Evolutionary conservation across 2,797 vertebrate species (phyloP), one percentile per base, ranked within the genome.

Genomic region (Myripristis jacobus): DNA sequence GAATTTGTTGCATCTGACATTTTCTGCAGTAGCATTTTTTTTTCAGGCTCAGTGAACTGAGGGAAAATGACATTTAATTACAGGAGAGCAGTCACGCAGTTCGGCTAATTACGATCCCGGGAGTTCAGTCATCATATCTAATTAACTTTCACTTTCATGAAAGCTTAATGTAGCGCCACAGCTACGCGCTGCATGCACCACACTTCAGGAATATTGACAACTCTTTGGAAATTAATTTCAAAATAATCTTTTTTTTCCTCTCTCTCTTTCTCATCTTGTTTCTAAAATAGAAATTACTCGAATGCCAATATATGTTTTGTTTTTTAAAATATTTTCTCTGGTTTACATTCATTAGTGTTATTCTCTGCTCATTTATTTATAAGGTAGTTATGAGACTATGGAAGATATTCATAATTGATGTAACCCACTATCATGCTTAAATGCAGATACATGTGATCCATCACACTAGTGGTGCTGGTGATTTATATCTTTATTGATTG

Each of bases 121-220:
- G 95, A 94, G 95, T 95, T 96, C 94, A 96, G 94, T 95, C 94
- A 96, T 95, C 94, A 96, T 95, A 94, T 94, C 94, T 95, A 95
- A 97, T 96, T 96, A 96, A 96, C 95, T 96, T 96, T 95, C 93
- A 92, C 93, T 95, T 96, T 95, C 93, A 95, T 95, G 95, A 95
- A 96, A 95, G 94, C 94, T 94, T 95, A 96, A 96, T 96, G 93
- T 88, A 81, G 91, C 87, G 46, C 84, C 83, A 88, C 87, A 87
- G 93, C 91, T 79, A 46, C 78, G 64, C 77, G 77, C 80, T 31
- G 87, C 79, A 88, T 92, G 89, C 87, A 87, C 89, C 90, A 79
- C 88, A 92, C 86, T 93, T 94, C 90, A 92, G 89, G 89, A 94
- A 91, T 94, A 94, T 93, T 93, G 93, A 93, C 90, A 92, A 88